Conservation (phyloP, 2,113 vertebrate species). For the Aptenodytes forsteri region DNA sequence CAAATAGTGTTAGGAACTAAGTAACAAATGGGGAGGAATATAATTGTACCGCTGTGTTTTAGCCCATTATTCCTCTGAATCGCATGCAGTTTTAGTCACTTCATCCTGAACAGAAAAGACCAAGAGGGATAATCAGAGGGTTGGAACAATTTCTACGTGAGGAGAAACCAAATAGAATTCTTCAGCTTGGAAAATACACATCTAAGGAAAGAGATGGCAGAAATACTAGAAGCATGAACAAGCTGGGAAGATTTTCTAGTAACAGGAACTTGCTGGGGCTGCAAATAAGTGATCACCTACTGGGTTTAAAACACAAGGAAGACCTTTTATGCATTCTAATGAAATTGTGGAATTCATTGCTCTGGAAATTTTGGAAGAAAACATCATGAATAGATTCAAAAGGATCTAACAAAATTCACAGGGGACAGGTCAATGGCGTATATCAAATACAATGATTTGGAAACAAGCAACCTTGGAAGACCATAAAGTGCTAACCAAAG, state of each 20-base stretch:
- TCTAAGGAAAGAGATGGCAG: background rate
- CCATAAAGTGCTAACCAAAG: background rate
- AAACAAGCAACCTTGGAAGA: background rate
- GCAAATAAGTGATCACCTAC: background rate
- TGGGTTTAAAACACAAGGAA: slow-evolving; percentile 1
- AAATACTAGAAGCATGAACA: slow-evolving; percentile 5
- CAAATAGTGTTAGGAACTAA: slow-evolving; percentile 1
- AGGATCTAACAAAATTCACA: background rate
- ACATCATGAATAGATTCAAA: background rate
- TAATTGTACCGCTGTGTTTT: slow-evolving; percentile 27
- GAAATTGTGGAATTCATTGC: background rate
- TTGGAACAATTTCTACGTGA: slow-evolving; percentile 43
- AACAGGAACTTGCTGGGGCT: background rate
- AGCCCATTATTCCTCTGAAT: slow-evolving; percentile 33
- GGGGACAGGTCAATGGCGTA: background rate
- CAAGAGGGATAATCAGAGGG: slow-evolving; percentile 42
- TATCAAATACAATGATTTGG: background rate
- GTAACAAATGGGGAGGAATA: slow-evolving; percentile 9
- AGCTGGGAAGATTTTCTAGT: slow-evolving; percentile 1
- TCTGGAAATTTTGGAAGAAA: background rate
- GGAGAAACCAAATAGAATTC: slow-evolving; percentile 33
- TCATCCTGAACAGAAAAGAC: slow-evolving; percentile 32
- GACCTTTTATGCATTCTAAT: background rate
- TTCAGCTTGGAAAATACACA: background rate
- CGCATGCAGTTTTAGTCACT: background rate